Conservation (phyloP, 2,797 vertebrate genomes). For the Eleutherodactylus coqui region DNA sequence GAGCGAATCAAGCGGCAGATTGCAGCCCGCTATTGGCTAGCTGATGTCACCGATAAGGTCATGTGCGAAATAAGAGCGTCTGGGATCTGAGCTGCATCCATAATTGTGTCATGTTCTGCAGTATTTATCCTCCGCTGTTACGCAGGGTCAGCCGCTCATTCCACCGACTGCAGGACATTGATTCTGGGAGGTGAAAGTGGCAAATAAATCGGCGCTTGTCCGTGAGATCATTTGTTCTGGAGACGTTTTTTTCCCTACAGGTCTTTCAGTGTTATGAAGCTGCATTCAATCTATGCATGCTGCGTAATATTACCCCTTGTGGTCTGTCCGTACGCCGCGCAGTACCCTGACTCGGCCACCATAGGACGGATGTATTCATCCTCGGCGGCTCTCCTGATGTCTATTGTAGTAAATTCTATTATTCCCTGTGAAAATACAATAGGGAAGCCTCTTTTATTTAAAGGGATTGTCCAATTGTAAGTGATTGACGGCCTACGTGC, state of each 20-base stretch:
- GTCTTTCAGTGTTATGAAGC: conserved; percentile 47
- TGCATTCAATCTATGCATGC: no score
- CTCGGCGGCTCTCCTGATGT: no score
- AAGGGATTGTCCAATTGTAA: no score
- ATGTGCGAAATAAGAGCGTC: conserved; percentile 62
- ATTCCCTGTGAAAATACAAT: no score
- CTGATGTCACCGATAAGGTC: conserved; percentile 67
- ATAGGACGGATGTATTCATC: no score
- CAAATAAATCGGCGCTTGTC: conserved; percentile 62
- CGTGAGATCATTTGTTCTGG: conserved; percentile 64
- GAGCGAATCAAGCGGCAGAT: conserved; percentile 36
- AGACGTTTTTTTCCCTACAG: conserved; percentile 13
- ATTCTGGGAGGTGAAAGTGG: conserved; percentile 44
- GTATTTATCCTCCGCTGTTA: conserved; percentile 64
- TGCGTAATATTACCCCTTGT: no score
- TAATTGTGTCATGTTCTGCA: conserved; percentile 57
- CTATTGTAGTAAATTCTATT: no score
- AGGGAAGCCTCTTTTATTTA: no score
- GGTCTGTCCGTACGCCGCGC: no score
- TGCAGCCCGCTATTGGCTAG: conserved; percentile 59
- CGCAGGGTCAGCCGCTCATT: conserved; percentile 57
- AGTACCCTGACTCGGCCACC: no score
- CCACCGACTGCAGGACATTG: conserved; percentile 46
- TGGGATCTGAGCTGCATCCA: conserved; percentile 63
- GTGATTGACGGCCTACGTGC: no score